phyloP scores from a whole-genome alignment of 1,140 invertebrate genomes.

The fruit fly (Drosophila melanogaster) region Release_6_plus_ISO1_MT NC_004354.4:8903501-8904000 shows the following conservation, averaged over 20 bases:
- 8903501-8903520: no score
- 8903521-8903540: not conserved
- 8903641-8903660: conserved; percentile 46
- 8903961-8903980: not conserved
- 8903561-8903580: conserved; percentile 22
- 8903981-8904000: not conserved
- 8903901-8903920: no score
- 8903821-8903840: no score
- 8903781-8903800: no score
- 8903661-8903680: conserved; percentile 28
- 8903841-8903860: no score
- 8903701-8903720: conserved; percentile 25
- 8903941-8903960: conserved; percentile 1
- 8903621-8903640: conserved; percentile 48
- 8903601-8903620: no score
- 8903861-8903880: no score
- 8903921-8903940: no score
- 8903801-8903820: no score
- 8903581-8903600: conserved; percentile 30
- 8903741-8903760: not conserved
- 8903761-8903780: not conserved
- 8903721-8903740: not conserved
- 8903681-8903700: conserved; percentile 22
- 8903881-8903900: no score
- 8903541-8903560: conserved; percentile 2